Evolutionary conservation across 2,113 vertebrate species (phyloP), one percentile per base, ranked within the genome.

Genomic region (Callipepla squamata): DNA sequence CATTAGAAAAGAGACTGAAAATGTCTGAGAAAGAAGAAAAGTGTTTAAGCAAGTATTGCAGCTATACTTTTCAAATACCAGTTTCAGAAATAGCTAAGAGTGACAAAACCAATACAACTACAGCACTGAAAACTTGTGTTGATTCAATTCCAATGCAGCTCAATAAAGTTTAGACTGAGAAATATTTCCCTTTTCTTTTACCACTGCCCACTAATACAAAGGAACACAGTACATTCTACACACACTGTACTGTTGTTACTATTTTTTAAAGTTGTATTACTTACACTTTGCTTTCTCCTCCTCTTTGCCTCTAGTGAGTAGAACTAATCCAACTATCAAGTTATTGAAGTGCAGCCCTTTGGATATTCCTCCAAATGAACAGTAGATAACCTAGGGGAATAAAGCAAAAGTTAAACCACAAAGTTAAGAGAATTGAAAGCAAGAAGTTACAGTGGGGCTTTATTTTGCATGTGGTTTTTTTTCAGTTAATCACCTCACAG

Each of bases 301-400:
- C 98, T 99, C 98, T 55, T 96, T 98, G 87, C 99, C 99, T 97
- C 99, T 98, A 47, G 99, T 99, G 92, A 99, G 98, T 21, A 99
- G 98, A 80, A 99, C 99, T 91, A 99, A 97, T 62, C 99, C 99
- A 8, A 99, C 98, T 50, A 99, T 99, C 93, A 99, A 97, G 92
- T 99, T 99, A 98, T 99, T 99, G 96, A 99, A 99, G 96, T 99
- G 98, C 9, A 99, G 97, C 28, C 99, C 99, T 98, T 99, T 99
- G 48, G 99, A 97, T 32, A 98, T 98, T 95, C 99, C 99, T 96
- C 99, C 99, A 85, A 99, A 99, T 9, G 99, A 99, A 95, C 97
- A 98, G 97, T 99, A 99, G 96, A 99, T 99, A 96, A 99, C 99
- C 99, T 99, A 91, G 9, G 72, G 94, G 26, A 94, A 78, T 6